A percentile compares a stretch with the other conserved stretches of the same genome.
Evolutionary conservation across 2,113 vertebrate species (phyloP).

Genomic region (Thryonomys swinderianus): DNA sequence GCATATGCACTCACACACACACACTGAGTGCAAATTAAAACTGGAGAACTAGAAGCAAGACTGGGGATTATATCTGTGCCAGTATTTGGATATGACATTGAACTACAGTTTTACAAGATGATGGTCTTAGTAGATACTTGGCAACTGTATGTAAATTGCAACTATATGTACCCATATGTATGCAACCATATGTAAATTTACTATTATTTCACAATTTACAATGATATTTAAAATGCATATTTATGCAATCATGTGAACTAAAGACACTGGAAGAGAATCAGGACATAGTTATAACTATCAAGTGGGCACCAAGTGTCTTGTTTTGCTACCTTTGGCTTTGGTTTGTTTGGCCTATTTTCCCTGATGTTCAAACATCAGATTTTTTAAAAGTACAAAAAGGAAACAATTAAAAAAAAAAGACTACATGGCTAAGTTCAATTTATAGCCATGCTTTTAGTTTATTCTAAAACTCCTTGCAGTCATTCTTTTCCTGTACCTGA

Average conservation of each 20-base stretch:
- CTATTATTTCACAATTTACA: background rate
- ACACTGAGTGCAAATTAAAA: background rate
- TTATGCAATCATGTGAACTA: background rate
- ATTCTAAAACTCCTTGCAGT: background rate
- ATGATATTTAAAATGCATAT: background rate
- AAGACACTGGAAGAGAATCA: background rate
- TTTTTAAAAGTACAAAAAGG: background rate
- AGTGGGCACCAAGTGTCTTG: background rate
- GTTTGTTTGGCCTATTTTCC: background rate
- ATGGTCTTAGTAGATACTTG: background rate
- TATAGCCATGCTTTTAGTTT: background rate
- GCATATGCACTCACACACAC: background rate
- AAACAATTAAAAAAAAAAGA: background rate
- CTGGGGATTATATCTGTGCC: fast-evolving
- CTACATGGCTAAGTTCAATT: background rate
- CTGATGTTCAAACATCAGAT: background rate
- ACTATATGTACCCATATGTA: background rate
- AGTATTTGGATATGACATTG: background rate
- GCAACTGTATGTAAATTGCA: background rate
- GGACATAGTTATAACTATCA: background rate
- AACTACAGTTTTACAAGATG: background rate
- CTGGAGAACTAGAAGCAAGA: background rate
- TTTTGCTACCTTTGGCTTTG: background rate
- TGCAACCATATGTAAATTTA: background rate
- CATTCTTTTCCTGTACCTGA: background rate